These are phyloP conservation scores for Cyprinodon variegatus DNA, from an alignment of 2,113 vertebrate species.

Conservation along the genomic window DNA sequence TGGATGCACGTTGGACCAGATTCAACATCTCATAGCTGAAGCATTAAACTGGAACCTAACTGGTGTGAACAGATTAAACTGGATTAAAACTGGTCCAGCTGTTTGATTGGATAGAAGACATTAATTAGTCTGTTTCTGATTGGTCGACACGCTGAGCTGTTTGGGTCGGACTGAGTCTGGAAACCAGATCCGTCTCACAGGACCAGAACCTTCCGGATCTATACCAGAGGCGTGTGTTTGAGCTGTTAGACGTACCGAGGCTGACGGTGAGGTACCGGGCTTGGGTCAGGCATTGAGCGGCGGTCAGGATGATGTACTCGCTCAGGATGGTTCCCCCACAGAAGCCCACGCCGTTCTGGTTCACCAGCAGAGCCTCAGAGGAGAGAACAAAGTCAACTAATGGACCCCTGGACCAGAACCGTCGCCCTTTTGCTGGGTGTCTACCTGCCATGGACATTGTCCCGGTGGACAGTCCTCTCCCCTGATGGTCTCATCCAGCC, in stretches of 20 bases:
- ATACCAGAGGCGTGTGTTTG: too few relatives aligned
- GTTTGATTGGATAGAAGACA: too few relatives aligned
- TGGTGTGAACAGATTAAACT: too few relatives aligned
- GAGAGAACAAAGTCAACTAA: not conserved
- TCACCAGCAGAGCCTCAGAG: conserved; percentile 86
- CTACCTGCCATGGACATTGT: conserved; percentile 95
- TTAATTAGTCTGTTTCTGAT: too few relatives aligned
- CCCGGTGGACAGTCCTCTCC: conserved; percentile 83
- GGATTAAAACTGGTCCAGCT: too few relatives aligned
- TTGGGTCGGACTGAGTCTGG: too few relatives aligned
- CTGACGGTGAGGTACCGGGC: conserved; percentile 80
- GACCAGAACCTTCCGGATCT: too few relatives aligned
- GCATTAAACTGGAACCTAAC: not conserved
- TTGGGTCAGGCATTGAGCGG: conserved; percentile 90
- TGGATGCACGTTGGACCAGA: conserved; percentile 46
- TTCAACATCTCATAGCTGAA: not conserved
- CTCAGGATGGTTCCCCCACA: conserved; percentile 93
- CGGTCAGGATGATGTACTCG: conserved; percentile 84
- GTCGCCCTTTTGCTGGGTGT: not conserved
- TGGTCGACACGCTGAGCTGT: too few relatives aligned
- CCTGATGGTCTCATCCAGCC: conserved; percentile 78
- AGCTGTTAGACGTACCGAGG: conserved; percentile 81
- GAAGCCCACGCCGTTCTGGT: conserved; percentile 79
- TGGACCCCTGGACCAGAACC: not conserved
- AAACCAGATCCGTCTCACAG: too few relatives aligned